These are phyloP conservation scores for Teleogryllus occipitalis DNA, from an alignment of 1,140 invertebrate genomes.

Conservation along the genomic window DNA sequence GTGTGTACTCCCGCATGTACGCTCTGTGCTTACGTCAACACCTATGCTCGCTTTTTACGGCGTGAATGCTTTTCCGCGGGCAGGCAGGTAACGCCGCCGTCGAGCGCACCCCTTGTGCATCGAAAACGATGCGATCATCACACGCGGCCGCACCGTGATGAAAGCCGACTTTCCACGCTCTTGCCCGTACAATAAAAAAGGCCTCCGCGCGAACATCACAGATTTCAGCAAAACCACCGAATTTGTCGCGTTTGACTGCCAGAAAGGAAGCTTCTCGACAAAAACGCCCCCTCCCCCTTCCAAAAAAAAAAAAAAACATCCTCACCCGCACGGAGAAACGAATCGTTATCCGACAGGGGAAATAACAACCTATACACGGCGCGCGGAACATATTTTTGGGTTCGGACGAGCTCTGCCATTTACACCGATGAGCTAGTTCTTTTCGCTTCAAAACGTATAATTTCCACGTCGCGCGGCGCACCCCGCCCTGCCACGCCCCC, in stretches of 20 bases:
- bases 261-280: background rate
- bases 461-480: background rate
- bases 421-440: background rate
- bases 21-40: too few species aligned
- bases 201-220: background rate
- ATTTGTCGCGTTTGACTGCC: background rate
- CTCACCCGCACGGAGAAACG: background rate
- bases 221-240: background rate
- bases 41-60: too few species aligned
- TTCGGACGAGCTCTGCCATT: background rate
- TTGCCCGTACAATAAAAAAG: background rate
- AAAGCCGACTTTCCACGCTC: background rate
- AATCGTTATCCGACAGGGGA: background rate
- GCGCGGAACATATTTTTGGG: background rate
- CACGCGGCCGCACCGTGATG: too few species aligned
- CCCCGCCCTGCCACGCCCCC: background rate
- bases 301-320: background rate
- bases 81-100: too few species aligned
- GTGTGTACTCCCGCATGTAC: too few species aligned
- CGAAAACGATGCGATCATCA: background rate
- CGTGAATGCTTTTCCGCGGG: too few species aligned
- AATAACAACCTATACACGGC: background rate
- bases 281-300: too few species aligned
- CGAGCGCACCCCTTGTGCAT: too few species aligned
- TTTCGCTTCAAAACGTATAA: conserved; percentile 5